phyloP scores from a whole-genome alignment of 2,888 invertebrate species.

The Cynaeus angustus region DNA sequence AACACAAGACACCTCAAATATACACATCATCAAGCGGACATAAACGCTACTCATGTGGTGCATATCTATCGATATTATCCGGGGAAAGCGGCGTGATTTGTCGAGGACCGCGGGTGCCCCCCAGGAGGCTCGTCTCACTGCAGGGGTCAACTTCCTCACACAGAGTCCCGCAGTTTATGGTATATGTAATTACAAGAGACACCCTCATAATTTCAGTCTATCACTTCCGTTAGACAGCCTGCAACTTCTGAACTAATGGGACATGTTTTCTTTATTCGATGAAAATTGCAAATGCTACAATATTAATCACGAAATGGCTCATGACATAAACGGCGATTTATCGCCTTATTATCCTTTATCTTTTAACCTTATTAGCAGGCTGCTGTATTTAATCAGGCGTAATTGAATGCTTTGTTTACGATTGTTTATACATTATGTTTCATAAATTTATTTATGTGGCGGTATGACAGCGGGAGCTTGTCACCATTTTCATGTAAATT shows the following conservation, averaged over 20 bases:
- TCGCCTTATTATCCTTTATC: conserved; percentile 63
- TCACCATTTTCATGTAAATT: conserved; percentile 61
- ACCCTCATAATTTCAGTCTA: conserved; percentile 56
- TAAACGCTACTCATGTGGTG: conserved; percentile 46
- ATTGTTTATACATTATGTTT: conserved; percentile 59
- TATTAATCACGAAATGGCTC: conserved; percentile 36
- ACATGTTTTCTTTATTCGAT: conserved; percentile 27
- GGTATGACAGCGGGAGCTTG: conserved; percentile 59
- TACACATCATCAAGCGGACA: conserved; percentile 33
- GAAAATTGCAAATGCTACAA: conserved; percentile 26
- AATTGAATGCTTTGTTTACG: conserved; percentile 63
- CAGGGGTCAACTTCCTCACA: conserved; percentile 51
- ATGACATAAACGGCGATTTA: conserved; percentile 52
- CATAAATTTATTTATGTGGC: conserved; percentile 62
- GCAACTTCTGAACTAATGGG: conserved; percentile 38
- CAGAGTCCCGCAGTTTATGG: conserved; percentile 57
- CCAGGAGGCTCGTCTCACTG: conserved; percentile 51
- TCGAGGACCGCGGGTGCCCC: conserved; percentile 56
- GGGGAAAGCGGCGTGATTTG: conserved; percentile 52
- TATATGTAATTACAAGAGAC: conserved; percentile 56
- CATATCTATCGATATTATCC: conserved; percentile 42
- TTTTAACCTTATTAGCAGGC: conserved; percentile 60
- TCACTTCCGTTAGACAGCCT: conserved; percentile 54
- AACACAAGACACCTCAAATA: conserved; percentile 18
- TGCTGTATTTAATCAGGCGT: conserved; percentile 58